These are phyloP conservation scores for Neofelis nebulosa DNA, from an alignment of 2,113 vertebrate species.

Conservation along the genomic window DNA sequence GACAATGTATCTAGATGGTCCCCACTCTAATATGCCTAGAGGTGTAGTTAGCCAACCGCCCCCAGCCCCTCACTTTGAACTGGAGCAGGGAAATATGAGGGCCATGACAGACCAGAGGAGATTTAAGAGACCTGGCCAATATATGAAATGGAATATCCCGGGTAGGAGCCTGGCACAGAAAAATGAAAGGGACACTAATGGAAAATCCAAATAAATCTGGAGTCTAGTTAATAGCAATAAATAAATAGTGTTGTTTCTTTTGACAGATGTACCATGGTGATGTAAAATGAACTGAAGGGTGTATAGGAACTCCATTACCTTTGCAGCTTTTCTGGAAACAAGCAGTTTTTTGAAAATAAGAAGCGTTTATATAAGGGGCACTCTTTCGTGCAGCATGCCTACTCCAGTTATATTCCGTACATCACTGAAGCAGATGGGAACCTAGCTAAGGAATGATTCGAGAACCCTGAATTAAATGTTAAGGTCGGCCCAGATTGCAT, in stretches of 20 bases:
- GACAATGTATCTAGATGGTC: background rate
- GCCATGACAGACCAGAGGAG: background rate
- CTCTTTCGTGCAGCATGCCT: background rate
- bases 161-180: background rate
- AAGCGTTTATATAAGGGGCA: background rate
- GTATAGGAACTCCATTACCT: background rate
- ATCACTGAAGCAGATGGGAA: background rate
- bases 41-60: background rate
- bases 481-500: background rate
- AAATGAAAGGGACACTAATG: background rate
- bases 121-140: background rate
- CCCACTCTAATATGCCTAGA: background rate
- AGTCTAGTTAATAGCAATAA: background rate
- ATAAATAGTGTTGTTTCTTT: background rate
- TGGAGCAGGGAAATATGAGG: background rate
- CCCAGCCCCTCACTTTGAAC: rapidly evolving
- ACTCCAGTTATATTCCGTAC: background rate
- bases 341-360: background rate
- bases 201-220: slow-evolving; percentile 12
- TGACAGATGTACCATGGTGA: background rate
- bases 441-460: background rate
- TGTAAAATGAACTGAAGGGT: background rate
- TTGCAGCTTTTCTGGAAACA: background rate
- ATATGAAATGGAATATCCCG: background rate
- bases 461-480: background rate